These are phyloP conservation scores for Beroe forskalii DNA, from an alignment of 37 sponge, comb jelly and placozoan species.

Conservation along the genomic window DNA sequence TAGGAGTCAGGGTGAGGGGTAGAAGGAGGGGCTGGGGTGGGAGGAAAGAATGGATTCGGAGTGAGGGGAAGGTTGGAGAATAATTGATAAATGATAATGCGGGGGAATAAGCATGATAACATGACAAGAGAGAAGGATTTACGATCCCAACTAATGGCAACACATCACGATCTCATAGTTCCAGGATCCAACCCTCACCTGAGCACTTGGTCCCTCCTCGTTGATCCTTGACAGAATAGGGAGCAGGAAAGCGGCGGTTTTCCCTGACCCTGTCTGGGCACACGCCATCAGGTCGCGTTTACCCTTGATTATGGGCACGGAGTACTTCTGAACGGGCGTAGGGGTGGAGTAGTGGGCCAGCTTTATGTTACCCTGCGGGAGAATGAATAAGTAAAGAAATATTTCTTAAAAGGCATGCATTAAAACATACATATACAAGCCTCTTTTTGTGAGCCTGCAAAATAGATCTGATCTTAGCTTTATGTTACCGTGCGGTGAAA, in stretches of 20 bases:
- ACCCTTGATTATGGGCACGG: slow-evolving; percentile 84
- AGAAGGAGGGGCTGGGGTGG: too few species aligned
- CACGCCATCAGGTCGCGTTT: slow-evolving; percentile 98
- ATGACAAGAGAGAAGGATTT: too few species aligned
- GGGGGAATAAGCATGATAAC: too few species aligned
- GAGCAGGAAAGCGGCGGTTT: slow-evolving; percentile 98
- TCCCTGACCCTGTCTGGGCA: slow-evolving; percentile 99
- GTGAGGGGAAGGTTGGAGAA: too few species aligned
- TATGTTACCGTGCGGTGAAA: too few species aligned
- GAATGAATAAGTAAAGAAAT: neutral
- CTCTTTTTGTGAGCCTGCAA: too few species aligned
- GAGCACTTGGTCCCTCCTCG: slow-evolving; percentile 36
- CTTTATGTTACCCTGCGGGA: slow-evolving; percentile 67
- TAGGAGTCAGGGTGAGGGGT: neutral
- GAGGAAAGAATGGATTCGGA: too few species aligned
- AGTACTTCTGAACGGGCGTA: slow-evolving; percentile 97
- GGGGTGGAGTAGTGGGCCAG: slow-evolving; percentile 82
- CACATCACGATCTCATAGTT: too few species aligned
- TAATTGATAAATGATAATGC: too few species aligned
- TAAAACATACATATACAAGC: neutral
- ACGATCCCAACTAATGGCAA: too few species aligned
- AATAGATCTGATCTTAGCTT: too few species aligned
- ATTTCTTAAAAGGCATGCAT: neutral
- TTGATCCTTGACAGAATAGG: slow-evolving; percentile 75
- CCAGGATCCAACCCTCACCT: too few species aligned